Evolutionary conservation across 2,888 invertebrate species (phyloP).

Genomic region (Ligdia adustata): DNA sequence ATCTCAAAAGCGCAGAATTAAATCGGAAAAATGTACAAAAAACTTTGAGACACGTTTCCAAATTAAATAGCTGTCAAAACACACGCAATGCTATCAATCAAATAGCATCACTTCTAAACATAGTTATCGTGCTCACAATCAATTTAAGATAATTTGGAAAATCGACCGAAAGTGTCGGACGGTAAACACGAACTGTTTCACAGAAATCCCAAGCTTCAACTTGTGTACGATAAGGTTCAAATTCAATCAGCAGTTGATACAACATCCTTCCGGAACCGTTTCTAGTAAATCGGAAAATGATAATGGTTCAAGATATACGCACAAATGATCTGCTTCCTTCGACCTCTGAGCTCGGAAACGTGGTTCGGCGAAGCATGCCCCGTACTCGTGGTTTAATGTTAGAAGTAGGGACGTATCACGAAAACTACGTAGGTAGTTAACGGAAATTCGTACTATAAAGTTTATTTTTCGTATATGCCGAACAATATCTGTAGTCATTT

Average conservation of each 20-base stretch:
- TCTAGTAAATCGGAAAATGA: conserved; percentile 74
- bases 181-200: conserved; percentile 19
- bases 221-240: conserved; percentile 30
- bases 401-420: no score
- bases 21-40: neutral
- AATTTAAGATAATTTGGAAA: conserved; percentile 53
- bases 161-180: conserved; percentile 58
- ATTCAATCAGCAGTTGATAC: conserved; percentile 30
- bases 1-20: no score
- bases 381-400: no score
- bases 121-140: conserved; percentile 37
- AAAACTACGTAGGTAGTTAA: no score
- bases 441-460: no score
- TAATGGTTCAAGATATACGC: conserved; percentile 72
- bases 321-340: conserved; percentile 73
- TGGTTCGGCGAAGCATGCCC: no score
- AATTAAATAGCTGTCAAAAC: neutral
- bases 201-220: conserved; percentile 16
- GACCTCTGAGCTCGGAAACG: conserved; percentile 70
- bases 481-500: no score
- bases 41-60: no score
- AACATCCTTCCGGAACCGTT: conserved; percentile 66
- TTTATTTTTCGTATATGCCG: no score
- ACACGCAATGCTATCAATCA: conserved; percentile 40
- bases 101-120: conserved; percentile 24